Evolutionary conservation across 2,113 vertebrate genomes (phyloP).

Genomic region (Australoheros scitulus): DNA sequence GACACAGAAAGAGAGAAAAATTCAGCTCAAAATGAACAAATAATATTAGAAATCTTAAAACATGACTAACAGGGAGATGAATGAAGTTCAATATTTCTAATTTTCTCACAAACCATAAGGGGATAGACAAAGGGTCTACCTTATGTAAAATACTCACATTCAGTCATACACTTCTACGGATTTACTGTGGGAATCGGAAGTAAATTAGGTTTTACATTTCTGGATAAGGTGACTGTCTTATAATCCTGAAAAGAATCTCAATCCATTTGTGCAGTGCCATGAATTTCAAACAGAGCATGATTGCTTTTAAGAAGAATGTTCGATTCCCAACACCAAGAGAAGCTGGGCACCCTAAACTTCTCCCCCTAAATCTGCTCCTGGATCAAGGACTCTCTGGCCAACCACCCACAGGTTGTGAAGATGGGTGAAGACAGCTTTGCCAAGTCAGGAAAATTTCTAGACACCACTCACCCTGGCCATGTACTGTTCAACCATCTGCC

Average conservation of each 20-base stretch:
- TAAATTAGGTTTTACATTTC: slow-evolving; percentile 28
- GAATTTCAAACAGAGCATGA: slow-evolving; percentile 33
- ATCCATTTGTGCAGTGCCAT: slow-evolving; percentile 17
- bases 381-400: no score
- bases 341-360: no score
- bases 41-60: no score
- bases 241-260: slow-evolving; percentile 35
- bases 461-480: no score
- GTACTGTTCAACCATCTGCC: no score
- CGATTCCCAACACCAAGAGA: not conserved
- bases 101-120: not conserved
- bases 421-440: no score
- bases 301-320: slow-evolving; percentile 8
- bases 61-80: not conserved
- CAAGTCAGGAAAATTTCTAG: no score
- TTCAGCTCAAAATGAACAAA: not conserved
- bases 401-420: no score
- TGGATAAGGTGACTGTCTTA: not conserved
- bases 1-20: slow-evolving; percentile 13
- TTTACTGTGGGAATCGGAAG: not conserved
- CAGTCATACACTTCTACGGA: not conserved
- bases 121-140: not conserved
- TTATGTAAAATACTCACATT: not conserved
- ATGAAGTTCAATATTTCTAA: not conserved
- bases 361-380: no score